phyloP scores from a whole-genome alignment of 2,113 vertebrate species.

The Dasypus novemcinctus region DNA sequence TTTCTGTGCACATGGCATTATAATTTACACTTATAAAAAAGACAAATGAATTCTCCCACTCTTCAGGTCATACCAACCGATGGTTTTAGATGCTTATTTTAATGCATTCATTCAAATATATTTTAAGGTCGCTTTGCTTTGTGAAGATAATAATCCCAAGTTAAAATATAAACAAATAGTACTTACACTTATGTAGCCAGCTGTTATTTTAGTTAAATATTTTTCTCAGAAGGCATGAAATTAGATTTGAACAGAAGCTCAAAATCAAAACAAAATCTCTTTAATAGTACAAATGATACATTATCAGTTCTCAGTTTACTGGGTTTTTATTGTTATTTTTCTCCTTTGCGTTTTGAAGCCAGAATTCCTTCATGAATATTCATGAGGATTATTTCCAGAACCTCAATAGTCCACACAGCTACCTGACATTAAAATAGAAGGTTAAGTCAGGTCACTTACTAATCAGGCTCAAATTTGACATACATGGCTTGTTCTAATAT shows the following conservation, averaged over 20 bases:
- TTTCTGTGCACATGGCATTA: neutral
- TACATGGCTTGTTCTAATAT: neutral
- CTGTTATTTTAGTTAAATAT: constrained; percentile 39
- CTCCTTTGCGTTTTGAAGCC: constrained; percentile 19
- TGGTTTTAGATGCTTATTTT: neutral
- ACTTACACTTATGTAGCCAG: neutral
- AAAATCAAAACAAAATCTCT: constrained; percentile 12
- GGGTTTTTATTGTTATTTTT: neutral
- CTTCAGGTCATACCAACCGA: rapidly evolving
- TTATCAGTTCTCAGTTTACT: constrained; percentile 2
- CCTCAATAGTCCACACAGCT: neutral
- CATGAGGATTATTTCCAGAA: neutral
- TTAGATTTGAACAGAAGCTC: constrained; percentile 48
- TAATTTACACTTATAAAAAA: neutral
- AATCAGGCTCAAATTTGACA: neutral
- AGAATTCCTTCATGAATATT: constrained; percentile 26
- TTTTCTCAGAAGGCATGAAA: constrained; percentile 46
- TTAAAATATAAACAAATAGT: constrained; percentile 33
- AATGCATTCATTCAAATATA: neutral
- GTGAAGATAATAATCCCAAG: neutral
- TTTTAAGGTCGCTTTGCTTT: neutral
- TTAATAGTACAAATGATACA: constrained; percentile 7
- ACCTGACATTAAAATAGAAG: neutral
- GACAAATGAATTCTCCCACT: neutral
- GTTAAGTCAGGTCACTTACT: neutral